phyloP scores from a whole-genome alignment of 2,797 vertebrate genomes.

The Hypotaenidia philippensis region DNA sequence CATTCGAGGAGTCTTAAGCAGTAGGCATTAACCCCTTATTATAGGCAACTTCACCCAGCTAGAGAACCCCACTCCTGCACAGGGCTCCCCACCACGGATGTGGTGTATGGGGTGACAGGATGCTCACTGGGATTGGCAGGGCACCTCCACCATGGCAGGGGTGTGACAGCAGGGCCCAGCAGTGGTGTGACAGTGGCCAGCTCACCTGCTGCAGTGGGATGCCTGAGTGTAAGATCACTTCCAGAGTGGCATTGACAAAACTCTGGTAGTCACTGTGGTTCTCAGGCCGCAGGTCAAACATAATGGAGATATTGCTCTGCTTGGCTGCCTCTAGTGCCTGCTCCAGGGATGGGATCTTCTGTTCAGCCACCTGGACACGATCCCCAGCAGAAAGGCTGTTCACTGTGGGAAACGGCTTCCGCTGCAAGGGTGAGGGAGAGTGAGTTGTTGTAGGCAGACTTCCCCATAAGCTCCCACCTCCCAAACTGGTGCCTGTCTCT shows the following conservation, averaged over 20 bases:
- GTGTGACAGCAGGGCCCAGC: background rate
- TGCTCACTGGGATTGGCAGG: background rate
- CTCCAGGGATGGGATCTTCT: slow-evolving; percentile 83
- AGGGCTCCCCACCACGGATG: background rate
- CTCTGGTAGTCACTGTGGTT: slow-evolving; percentile 69
- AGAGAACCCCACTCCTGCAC: background rate
- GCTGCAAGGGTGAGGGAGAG: slow-evolving; percentile 73
- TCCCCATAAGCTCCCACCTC: background rate
- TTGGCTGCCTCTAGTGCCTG: slow-evolving; percentile 82
- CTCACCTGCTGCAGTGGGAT: slow-evolving; percentile 83
- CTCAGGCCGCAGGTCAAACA: slow-evolving; percentile 89
- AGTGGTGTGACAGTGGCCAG: background rate
- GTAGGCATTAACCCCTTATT: background rate
- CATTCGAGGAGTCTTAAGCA: background rate
- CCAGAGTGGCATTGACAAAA: slow-evolving; percentile 79
- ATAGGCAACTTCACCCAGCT: background rate
- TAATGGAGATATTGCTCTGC: slow-evolving; percentile 82
- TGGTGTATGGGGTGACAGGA: background rate
- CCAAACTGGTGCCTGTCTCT: background rate
- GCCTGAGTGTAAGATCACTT: slow-evolving; percentile 75
- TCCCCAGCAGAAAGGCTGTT: slow-evolving; percentile 79
- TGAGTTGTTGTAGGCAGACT: background rate
- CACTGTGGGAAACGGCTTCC: slow-evolving; percentile 84
- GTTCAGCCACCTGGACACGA: slow-evolving; percentile 57
- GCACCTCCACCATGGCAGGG: background rate